Evolutionary conservation across 2,888 invertebrate genomes (phyloP), one percentile per base, ranked within the genome.

Genomic region (Mythimna loreyi): DNA sequence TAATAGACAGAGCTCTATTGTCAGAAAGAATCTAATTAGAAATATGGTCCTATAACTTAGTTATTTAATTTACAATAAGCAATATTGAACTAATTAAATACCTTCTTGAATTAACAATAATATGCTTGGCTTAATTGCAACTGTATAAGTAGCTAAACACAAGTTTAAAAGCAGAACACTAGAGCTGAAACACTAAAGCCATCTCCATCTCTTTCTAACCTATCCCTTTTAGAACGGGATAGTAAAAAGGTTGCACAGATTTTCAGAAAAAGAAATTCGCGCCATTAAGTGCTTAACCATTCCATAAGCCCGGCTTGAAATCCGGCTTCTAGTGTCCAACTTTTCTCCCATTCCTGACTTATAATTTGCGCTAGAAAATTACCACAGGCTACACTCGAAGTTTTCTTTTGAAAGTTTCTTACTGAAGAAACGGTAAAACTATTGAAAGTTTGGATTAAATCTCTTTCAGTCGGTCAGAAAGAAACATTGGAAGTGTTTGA

Each of bases 311-410:
- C 11, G 21, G 53, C 52, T 65, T n/a, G n/a, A n/a, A n/a, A n/a
- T 40, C n/a, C 13, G 36, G 36, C n/a, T n/a, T n/a, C n/a, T 30
- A 52, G 63, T 63, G 23, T 53, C 53, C 23, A 64, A 72, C 23
- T 72, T 61, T 72, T 30, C 53, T 50, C 21, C 66, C 73, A 72
- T 78, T 72, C 30, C 28, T 25, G 30, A 78, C 49, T 72, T 72
- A 61, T 72, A 75, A 75, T 78, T 67, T 53, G 64, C 36, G 40
- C 28, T 72, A 64, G 65, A 57, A 72, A 78, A 78, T 72, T 65
- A 58, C 59, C 58, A 58, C 21, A 21, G 45, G 49, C 69, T 25
- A 49, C 50, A 78, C 63, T 75, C 56, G 8, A 79, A 52, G 50
- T 60, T 74, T 63, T 53, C 52, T 68, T 50, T 60, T 53, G 13